Evolutionary conservation across 30 jellyfish, hydroid and myxozoan species (phyloP), one percentile per base, ranked within the genome.

Genomic region (Aurelia sp.): DNA sequence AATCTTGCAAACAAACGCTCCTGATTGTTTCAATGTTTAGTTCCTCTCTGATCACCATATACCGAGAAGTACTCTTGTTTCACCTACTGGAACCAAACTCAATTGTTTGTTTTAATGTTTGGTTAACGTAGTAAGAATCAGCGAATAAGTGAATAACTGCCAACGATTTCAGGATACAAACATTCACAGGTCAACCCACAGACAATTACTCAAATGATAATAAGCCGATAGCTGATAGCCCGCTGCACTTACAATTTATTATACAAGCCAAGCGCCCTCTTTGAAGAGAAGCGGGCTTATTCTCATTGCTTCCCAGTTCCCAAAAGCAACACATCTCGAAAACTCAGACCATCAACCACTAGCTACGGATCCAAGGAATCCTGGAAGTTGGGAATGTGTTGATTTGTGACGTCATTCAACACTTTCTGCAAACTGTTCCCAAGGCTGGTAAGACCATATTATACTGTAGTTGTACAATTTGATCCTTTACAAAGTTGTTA

Each of bases 111-210:
- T 73, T 78, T 62, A 78, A 72, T 78, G 81, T 78, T 78, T 63
- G 89, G 89, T 13, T 78, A 78, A 78, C 66, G 80, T 63, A 66
- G 79, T 78, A 81, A 62, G 62, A 78, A 78, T 52, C 73, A 70
- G 61, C 80, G 81, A 55, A 78, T 40, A 65, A 35, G 71, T 78
- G 79, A 78, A 53, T 78, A 78, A 78, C 51, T 63, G 89, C 89
- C 44, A 78, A 62, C 89, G 89, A 57, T 78, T 30, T 78, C 79
- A 64, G 89, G 66, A 63, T 78, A 78, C 89, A 40, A 44, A 78
- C 89, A 78, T 57, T 62, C 80, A 69, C 63, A 78, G 89, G 89
- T 78, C 89, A 78, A 78, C 69, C 89, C 89, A 78, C 89, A 78
- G 66, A 78, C 89, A 78, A 78, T 78, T 70, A 55, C 89, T 16